Conservation (phyloP, 2,113 vertebrate species). For the Nymphicus hollandicus region DNA sequence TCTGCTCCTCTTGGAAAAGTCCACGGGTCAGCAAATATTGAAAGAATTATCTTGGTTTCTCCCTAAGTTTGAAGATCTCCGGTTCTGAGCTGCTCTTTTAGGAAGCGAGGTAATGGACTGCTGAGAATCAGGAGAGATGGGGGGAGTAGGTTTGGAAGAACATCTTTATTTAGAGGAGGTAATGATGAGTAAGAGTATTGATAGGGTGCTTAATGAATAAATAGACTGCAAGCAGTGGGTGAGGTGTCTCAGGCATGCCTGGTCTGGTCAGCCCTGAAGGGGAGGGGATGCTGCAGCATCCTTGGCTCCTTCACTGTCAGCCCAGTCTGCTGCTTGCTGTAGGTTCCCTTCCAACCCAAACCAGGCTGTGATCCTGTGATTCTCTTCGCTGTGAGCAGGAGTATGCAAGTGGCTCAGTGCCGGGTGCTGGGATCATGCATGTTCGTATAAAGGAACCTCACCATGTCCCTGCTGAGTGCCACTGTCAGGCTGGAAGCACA, state of each 20-base stretch:
- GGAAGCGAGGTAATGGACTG: neutral
- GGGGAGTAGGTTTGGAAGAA: neutral
- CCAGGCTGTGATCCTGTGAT: neutral
- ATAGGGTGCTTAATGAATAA: neutral
- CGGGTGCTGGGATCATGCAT: neutral
- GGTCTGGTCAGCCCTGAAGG: neutral
- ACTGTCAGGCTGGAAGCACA: neutral
- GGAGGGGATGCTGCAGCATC: neutral
- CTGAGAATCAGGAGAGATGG: neutral
- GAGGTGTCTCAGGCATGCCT: accelerated
- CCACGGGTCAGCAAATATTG: neutral
- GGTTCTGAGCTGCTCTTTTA: neutral
- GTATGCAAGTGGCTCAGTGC: neutral
- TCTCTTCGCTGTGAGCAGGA: neutral
- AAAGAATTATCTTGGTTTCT: neutral
- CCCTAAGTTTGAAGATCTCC: neutral
- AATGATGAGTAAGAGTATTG: neutral
- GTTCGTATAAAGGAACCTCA: neutral
- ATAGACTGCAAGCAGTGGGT: neutral
- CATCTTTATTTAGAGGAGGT: neutral
- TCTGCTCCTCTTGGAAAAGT: neutral
- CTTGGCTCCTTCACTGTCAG: neutral
- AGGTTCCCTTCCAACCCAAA: neutral
- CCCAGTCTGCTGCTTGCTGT: neutral
- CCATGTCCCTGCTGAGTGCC: neutral